Evolutionary conservation across 2,113 vertebrate genomes (phyloP).

Genomic region (Chaetodon trifascialis): DNA sequence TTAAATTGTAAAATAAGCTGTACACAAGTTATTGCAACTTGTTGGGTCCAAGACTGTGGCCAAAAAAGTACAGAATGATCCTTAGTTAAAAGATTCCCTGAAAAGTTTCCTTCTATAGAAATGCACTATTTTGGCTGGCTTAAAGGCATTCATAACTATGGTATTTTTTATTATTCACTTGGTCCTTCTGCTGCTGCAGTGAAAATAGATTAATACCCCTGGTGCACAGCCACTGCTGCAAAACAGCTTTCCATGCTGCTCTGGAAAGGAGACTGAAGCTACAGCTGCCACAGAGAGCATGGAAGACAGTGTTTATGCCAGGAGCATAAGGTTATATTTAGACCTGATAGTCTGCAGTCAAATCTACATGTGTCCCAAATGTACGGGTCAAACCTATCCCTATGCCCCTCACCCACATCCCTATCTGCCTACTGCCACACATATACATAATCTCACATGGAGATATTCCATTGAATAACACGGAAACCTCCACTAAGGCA

Average conservation of each 20-base stretch:
- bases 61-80: no score
- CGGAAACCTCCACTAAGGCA: not conserved
- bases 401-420: not conserved
- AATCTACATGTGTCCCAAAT: constrained; percentile 26
- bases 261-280: constrained; percentile 17
- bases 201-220: constrained; percentile 33
- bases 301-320: constrained; percentile 50
- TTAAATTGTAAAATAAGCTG: no score
- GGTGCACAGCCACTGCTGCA: constrained; percentile 22
- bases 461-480: not conserved
- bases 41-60: not conserved
- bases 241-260: constrained; percentile 27
- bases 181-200: not conserved
- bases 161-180: not conserved
- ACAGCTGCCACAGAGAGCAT: constrained; percentile 15
- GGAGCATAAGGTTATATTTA: constrained; percentile 57
- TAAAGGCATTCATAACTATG: not conserved
- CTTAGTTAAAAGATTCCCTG: not conserved
- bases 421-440: not conserved
- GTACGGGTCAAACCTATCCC: constrained; percentile 16
- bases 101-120: not conserved
- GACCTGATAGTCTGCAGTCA: constrained; percentile 29
- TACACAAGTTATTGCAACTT: no score
- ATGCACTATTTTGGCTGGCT: not conserved
- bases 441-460: not conserved